Evolutionary conservation across 92 coral and sea anemone genomes (phyloP).

Genomic region (Siderastrea siderea): DNA sequence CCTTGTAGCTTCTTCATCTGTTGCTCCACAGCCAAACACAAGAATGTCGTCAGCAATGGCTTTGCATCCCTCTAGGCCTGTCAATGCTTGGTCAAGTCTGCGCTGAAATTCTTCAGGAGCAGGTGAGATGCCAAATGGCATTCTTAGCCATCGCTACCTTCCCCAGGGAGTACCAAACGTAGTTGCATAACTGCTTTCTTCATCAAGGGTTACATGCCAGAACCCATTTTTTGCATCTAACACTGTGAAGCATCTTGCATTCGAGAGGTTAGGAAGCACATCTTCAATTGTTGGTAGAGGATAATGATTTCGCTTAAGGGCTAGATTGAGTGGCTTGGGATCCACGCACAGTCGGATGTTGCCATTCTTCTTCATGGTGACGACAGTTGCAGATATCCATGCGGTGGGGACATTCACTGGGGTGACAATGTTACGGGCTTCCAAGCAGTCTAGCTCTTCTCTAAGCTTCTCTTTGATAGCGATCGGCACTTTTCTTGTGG

Average conservation of each 20-base stretch:
- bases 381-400: slow-evolving; percentile 71
- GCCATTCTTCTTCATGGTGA: slow-evolving; percentile 64
- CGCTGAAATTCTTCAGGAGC: slow-evolving; percentile 84
- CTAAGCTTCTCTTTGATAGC: slow-evolving; percentile 45
- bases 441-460: slow-evolving; percentile 40
- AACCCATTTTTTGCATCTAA: slow-evolving; percentile 81
- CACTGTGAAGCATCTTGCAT: slow-evolving; percentile 71
- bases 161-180: slow-evolving; percentile 77
- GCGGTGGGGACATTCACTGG: slow-evolving; percentile 52
- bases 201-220: slow-evolving; percentile 75
- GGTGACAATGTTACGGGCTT: slow-evolving; percentile 41
- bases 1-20: slow-evolving; percentile 46
- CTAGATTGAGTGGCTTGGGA: slow-evolving; percentile 76
- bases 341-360: slow-evolving; percentile 71
- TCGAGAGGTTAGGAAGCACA: slow-evolving; percentile 65
- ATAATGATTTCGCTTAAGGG: slow-evolving; percentile 76
- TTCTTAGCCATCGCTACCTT: slow-evolving; percentile 66
- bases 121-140: slow-evolving; percentile 76
- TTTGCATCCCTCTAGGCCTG: slow-evolving; percentile 69
- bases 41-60: slow-evolving; percentile 80
- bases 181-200: slow-evolving; percentile 69
- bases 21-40: slow-evolving; percentile 68
- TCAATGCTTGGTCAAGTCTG: slow-evolving; percentile 64
- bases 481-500: slow-evolving; percentile 48
- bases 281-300: slow-evolving; percentile 76